These are phyloP conservation scores for Arothron firmamentum DNA, from an alignment of 2,113 vertebrate genomes.

Conservation along the genomic window DNA sequence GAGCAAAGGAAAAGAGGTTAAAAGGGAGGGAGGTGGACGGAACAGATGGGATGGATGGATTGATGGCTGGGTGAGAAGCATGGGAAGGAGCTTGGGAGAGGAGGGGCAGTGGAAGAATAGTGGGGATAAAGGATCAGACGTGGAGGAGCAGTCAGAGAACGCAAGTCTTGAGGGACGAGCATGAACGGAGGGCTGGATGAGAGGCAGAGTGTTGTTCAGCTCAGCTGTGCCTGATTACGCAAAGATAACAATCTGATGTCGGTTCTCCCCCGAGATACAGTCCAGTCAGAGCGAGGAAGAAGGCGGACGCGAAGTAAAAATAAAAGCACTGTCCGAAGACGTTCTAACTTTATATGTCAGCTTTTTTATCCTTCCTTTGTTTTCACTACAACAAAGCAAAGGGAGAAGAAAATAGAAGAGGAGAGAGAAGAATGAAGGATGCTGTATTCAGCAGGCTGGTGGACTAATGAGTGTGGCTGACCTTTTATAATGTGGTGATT, in stretches of 20 bases:
- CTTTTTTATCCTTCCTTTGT: slow-evolving; percentile 7
- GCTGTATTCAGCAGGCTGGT: slow-evolving; percentile 19
- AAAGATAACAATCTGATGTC: slow-evolving; percentile 61
- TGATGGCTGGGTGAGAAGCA: slow-evolving; percentile 28
- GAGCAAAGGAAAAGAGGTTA: slow-evolving; percentile 1
- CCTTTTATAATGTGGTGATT: slow-evolving; percentile 33
- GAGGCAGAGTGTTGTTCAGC: slow-evolving; percentile 39
- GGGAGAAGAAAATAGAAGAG: not conserved
- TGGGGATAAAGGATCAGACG: not conserved
- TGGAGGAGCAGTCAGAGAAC: slow-evolving; percentile 36
- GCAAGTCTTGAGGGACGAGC: slow-evolving; percentile 20
- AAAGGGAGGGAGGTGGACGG: slow-evolving; percentile 9
- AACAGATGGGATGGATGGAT: slow-evolving; percentile 42
- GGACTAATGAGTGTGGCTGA: slow-evolving; percentile 38
- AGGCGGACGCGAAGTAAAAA: slow-evolving; percentile 9
- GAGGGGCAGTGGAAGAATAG: not conserved
- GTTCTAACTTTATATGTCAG: slow-evolving; percentile 18
- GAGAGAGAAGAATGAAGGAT: slow-evolving; percentile 6
- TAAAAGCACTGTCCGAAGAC: slow-evolving; percentile 8
- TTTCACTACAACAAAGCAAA: not conserved
- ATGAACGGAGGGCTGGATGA: slow-evolving; percentile 5
- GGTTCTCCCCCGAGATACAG: slow-evolving; percentile 35
- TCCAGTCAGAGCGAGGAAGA: slow-evolving; percentile 18
- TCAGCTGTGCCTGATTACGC: slow-evolving; percentile 65
- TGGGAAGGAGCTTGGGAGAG: not conserved